Evolutionary conservation across 2,113 vertebrate species (phyloP), one percentile per base, ranked within the genome.

Genomic region (Saccopteryx leptura): DNA sequence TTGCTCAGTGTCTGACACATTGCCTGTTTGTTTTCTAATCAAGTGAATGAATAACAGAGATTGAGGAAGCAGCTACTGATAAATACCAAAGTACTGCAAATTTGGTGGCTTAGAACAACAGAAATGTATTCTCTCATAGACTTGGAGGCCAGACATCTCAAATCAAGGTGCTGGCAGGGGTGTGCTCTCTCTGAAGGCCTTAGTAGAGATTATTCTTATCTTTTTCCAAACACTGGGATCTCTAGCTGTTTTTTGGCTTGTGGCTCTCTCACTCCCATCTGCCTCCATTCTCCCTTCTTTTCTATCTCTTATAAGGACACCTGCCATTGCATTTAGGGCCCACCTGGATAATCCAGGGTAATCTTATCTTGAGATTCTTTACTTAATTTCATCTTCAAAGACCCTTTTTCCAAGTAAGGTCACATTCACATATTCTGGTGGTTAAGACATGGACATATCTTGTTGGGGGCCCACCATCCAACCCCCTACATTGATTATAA

Each of bases 11-110:
- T 12, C 75, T 90, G 21, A 94, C 12, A 63, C 4, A 7, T 61
- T 78, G n/a, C 17, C 21, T 26, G 13, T 46, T 84, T 91, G 31
- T 78, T 87, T 95, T 83, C 56, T n/a, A 80, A 90, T 46, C 11
- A 71, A 71, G 63, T 31, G 24, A 91, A 56, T 71, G 85, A 80
- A 52, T 39, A 87, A 33, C 24, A 68, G 79, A 61, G 63, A 83
- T 24, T 54, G 26, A 72, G 60, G 63, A 84, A 89, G 24, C 5
- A 91, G 39, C 39, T 46, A 33, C 60, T 31, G 52, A 72, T 71
- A 56, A 96, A 85, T 63, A 68, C 18, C 9, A 39, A 39, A 39
- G 39, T 39, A 54, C 61, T 28, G 76, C 60, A 78, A 19, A 79
- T n/a, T n/a, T 79, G 31, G 24, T 69, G 56, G 5, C 17, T 88